Evolutionary conservation across 2,113 vertebrate genomes (phyloP), one percentile per base, ranked within the genome.

Genomic region (Anhinga anhinga): DNA sequence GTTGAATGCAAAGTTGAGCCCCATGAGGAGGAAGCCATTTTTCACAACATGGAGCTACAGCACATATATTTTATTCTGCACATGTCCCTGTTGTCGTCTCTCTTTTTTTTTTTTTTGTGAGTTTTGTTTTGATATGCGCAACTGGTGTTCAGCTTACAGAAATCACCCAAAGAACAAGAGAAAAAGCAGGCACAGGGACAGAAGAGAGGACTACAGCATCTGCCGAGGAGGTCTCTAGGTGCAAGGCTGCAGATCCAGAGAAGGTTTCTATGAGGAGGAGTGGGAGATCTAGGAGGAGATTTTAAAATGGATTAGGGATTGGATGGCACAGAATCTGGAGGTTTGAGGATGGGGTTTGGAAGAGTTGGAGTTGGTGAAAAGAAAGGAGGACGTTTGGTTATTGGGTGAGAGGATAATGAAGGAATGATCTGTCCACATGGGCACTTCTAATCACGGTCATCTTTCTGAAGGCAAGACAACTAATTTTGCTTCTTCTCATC

Each of bases 11-110:
- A 84, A 86, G 78, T 15, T 50, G 56, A 93, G 86, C 30, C 58
- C 53, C 69, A 7, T 18, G 78, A 93, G 87, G 70, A 96, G 95
- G 95, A 97, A 97, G 84, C 49, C 6, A 80, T 96, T 96, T 94
- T 89, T 96, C 93, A 97, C 73, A 87, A 94, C 78, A 76, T 77
- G 65, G 90, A 94, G 78, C 44, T 82, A 56, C 62, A 90, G 91
- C 87, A 79, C 61, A 69, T 69, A 80, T 95, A 95, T 94, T 85
- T 96, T 82, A 69, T 82, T 69, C 78, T 45, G 25, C 82, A 94
- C 65, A 83, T 42, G 70, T 94, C 90, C 56, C 65, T 52, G 21
- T 52, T 89, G 83, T 63, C 18, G 9, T 74, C 17, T 84, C 50
- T 91, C 87, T 91, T 82, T 82, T 59, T 26, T 91, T 89, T 91